phyloP scores from a whole-genome alignment of 1,140 invertebrate genomes.

The Delia radicum region DNA sequence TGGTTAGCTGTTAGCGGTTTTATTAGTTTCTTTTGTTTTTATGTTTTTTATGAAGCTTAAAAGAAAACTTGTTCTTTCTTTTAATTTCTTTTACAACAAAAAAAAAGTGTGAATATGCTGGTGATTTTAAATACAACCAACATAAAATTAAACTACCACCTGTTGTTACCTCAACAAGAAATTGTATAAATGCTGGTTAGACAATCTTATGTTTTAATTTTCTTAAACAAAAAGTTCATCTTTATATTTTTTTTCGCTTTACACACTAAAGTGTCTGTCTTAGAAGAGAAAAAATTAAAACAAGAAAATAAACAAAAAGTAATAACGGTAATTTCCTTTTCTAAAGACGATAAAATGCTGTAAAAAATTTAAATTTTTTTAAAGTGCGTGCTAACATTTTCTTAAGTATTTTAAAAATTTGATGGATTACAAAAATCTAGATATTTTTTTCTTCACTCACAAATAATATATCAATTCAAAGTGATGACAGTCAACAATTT shows the following conservation, averaged over 20 bases:
- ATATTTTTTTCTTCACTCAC: background rate
- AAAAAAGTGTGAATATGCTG: too few relatives aligned
- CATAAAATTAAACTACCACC: too few relatives aligned
- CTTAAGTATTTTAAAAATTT: too few relatives aligned
- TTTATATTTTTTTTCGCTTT: background rate
- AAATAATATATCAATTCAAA: background rate
- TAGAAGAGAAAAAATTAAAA: background rate
- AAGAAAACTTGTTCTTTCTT: too few relatives aligned
- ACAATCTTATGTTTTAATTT: constrained; percentile 8
- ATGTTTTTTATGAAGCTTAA: too few relatives aligned
- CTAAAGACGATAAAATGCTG: background rate
- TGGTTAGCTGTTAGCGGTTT: too few relatives aligned
- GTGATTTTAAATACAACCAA: too few relatives aligned
- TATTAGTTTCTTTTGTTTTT: too few relatives aligned
- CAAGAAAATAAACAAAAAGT: background rate
- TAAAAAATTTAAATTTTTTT: background rate
- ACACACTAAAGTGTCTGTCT: background rate
- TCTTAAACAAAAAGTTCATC: background rate
- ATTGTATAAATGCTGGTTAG: background rate
- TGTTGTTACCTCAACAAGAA: too few relatives aligned
- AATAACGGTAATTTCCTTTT: background rate
- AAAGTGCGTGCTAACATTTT: background rate
- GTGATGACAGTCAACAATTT: background rate
- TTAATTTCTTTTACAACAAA: too few relatives aligned
- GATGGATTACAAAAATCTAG: background rate